Conservation (phyloP, 2,888 invertebrate genomes). For the Drosophila engyochracea region DNA sequence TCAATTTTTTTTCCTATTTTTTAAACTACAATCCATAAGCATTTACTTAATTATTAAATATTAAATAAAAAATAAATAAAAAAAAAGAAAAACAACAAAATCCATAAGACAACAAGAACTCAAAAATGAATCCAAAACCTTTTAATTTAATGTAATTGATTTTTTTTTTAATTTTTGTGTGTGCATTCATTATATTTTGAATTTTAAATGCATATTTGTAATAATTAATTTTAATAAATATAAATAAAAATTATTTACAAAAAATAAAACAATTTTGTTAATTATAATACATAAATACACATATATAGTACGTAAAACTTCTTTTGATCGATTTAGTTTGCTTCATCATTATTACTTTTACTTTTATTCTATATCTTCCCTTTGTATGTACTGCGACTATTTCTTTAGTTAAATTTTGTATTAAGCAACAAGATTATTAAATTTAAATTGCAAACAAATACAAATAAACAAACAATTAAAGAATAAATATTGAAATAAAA, state of each 20-base stretch:
- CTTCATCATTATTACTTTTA: conserved; percentile 30
- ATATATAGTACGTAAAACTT: conserved; percentile 44
- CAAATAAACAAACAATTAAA: conserved; percentile 46
- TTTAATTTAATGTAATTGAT: conserved; percentile 32
- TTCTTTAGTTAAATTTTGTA: conserved; percentile 70
- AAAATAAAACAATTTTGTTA: conserved; percentile 50
- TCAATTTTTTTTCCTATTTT: conserved; percentile 37
- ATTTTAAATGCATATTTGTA: conserved; percentile 41
- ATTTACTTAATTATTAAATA: conserved; percentile 71
- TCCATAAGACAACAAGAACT: conserved; percentile 13
- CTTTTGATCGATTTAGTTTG: conserved; percentile 22
- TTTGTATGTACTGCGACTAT: conserved; percentile 54
- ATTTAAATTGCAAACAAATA: conserved; percentile 24
- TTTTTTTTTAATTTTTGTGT: conserved; percentile 75
- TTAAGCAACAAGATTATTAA: conserved; percentile 57
- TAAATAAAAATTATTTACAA: conserved; percentile 20
- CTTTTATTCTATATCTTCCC: conserved; percentile 31
- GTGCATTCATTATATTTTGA: conserved; percentile 59
- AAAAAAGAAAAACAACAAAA: conserved; percentile 31
- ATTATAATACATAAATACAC: conserved; percentile 43
- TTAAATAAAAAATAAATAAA: conserved; percentile 37
- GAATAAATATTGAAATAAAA: conserved; percentile 50
- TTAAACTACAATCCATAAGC: conserved; percentile 58
- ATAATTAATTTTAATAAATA: conserved; percentile 48
- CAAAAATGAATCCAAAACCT: conserved; percentile 12